These are phyloP conservation scores for Daphoenositta chrysoptera DNA, from an alignment of 2,113 vertebrate genomes.

Conservation along the genomic window DNA sequence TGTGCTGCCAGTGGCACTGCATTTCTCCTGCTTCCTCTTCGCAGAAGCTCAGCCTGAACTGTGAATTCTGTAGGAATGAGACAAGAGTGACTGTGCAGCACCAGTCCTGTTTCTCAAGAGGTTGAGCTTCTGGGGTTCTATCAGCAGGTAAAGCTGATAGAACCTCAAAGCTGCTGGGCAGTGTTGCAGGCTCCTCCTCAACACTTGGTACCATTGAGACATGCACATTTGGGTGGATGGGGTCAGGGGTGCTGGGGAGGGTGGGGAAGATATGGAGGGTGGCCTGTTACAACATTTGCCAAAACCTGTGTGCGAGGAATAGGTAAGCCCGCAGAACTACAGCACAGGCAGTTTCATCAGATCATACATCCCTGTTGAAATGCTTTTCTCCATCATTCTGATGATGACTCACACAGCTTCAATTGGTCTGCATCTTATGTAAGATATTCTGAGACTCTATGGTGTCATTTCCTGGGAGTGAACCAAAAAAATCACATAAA, in stretches of 20 bases:
- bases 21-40: neutral
- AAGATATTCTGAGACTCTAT: neutral
- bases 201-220: neutral
- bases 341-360: neutral
- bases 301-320: neutral
- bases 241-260: neutral
- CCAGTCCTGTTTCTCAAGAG: neutral
- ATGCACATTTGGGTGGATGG: neutral
- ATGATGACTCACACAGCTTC: neutral
- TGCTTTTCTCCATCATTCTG: neutral
- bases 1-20: neutral
- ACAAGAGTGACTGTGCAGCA: neutral
- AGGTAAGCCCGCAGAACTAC: neutral
- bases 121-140: neutral
- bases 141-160: neutral
- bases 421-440: neutral
- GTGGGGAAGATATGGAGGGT: neutral
- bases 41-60: neutral
- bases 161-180: no score
- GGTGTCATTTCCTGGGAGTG: neutral
- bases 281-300: neutral
- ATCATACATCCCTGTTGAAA: neutral
- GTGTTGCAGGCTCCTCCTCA: neutral
- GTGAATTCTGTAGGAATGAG: neutral
- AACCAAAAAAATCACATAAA: neutral